Evolutionary conservation across 2,888 invertebrate genomes (phyloP), one percentile per base, ranked within the genome.

Genomic region (Buathra laborator): DNA sequence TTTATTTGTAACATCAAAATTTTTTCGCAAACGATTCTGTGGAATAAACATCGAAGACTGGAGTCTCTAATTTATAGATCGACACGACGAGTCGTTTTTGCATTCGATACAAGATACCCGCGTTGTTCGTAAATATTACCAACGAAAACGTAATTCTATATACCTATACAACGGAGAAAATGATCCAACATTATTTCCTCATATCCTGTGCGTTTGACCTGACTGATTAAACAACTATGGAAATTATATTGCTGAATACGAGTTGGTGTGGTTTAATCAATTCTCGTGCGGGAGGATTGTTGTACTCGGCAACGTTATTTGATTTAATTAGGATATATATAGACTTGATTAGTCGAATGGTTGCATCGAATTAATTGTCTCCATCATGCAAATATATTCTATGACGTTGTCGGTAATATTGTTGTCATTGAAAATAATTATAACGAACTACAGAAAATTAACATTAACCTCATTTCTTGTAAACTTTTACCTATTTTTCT

Each of bases 321-420:
- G 53, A 81, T 84, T 78, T 78, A 84, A 84, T 81, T 74, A 70
- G 68, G 68, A 84, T 84, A 74, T 78, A 81, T 78, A 81, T 81
- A 66, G 78, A 78, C 68, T 84, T 70, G 81, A 84, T 84, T 78
- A 84, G 74, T 56, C 78, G 77, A 74, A 67, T 81, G 74, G 70
- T 81, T 68, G 74, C 77, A 78, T 81, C 62, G 59, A 72, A 84
- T 84, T 81, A 74, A 84, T 84, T 81, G 68, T 37, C 37, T 46
- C 71, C 16, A 59, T 80, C 19, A 64, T 78, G 29, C 62, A 46
- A 62, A 46, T 43, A 72, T 14, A 44, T 56, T 56, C 44, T 14
- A 72, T 56, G 24, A 72, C 56, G 14, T n/a, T 24, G 53, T 32
- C 32, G 7, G 1, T 9, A 71, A 37, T 19, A 56, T 62, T 32